Evolutionary conservation across 2,113 vertebrate genomes (phyloP).

Genomic region (Aptenodytes patagonicus): DNA sequence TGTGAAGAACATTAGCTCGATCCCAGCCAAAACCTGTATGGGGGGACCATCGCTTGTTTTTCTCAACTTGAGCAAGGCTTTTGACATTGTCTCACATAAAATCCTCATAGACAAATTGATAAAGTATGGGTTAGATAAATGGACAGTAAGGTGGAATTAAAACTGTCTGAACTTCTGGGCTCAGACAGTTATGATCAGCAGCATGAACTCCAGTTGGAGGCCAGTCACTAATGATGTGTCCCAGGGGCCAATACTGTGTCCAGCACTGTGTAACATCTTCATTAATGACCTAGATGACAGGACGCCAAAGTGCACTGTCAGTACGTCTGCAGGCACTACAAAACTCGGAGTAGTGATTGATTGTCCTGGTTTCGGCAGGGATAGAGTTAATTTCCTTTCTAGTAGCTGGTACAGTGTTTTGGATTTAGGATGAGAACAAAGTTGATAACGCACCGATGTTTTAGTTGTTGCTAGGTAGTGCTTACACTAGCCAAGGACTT

Average conservation of each 20-base stretch:
- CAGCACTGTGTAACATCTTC: not conserved
- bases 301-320: not conserved
- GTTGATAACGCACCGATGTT: too few species aligned
- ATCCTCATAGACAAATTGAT: not conserved
- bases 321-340: not conserved
- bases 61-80: not conserved
- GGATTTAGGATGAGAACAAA: too few species aligned
- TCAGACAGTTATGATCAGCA: not conserved
- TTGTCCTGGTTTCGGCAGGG: too few species aligned
- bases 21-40: not conserved
- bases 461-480: too few species aligned
- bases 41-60: not conserved
- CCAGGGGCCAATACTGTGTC: not conserved
- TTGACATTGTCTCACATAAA: not conserved
- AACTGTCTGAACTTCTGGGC: not conserved
- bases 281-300: not conserved
- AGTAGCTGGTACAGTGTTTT: too few species aligned
- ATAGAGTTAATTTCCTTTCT: too few species aligned
- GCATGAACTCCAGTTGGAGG: not conserved
- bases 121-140: not conserved
- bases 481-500: too few species aligned
- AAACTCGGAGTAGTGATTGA: not conserved
- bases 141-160: not conserved
- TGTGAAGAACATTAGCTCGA: not conserved
- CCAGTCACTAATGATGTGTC: not conserved